Conservation (phyloP, 2,888 invertebrate species). For the Anoplius nigerrimus region DNA sequence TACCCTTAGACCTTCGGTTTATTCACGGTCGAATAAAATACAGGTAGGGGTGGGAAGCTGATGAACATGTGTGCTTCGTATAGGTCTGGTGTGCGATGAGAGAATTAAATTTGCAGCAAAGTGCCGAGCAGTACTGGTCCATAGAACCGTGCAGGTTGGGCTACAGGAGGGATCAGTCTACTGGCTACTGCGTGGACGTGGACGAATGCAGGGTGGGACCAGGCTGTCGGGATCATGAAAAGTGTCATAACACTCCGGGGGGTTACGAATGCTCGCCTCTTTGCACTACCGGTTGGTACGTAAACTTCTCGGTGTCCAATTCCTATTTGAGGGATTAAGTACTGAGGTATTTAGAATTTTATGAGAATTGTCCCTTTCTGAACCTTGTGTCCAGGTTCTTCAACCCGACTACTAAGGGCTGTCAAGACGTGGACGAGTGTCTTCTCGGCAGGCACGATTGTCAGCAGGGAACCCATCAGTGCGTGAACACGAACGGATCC, state of each 20-base stretch:
- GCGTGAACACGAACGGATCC: conserved; percentile 66
- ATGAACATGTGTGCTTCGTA: not conserved
- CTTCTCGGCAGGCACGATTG: conserved; percentile 76
- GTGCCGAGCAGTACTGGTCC: conserved; percentile 22
- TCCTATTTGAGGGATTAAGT: too few relatives aligned
- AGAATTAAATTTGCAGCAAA: conserved; percentile 13
- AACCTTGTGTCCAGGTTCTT: conserved; percentile 33
- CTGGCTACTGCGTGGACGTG: conserved; percentile 74
- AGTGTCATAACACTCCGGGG: conserved; percentile 76
- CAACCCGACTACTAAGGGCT: conserved; percentile 56
- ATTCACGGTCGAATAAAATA: conserved; percentile 22
- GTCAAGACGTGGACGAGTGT: conserved; percentile 79
- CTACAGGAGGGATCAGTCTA: conserved; percentile 35
- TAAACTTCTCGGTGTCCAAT: too few relatives aligned
- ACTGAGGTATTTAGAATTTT: too few relatives aligned
- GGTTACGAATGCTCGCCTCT: conserved; percentile 74
- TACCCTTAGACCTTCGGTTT: conserved; percentile 11
- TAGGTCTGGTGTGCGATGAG: not conserved
- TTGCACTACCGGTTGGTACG: conserved; percentile 65
- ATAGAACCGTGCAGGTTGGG: conserved; percentile 39
- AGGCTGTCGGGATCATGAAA: conserved; percentile 69
- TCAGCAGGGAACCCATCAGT: conserved; percentile 55
- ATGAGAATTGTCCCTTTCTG: too few relatives aligned
- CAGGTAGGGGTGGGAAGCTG: conserved; percentile 31
- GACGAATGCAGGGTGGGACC: conserved; percentile 77